Percentiles rank a stretch among this genome's conserved stretches.
Evolutionary conservation across 92 coral and sea anemone genomes (phyloP).

Genomic region (Montipora capitata): DNA sequence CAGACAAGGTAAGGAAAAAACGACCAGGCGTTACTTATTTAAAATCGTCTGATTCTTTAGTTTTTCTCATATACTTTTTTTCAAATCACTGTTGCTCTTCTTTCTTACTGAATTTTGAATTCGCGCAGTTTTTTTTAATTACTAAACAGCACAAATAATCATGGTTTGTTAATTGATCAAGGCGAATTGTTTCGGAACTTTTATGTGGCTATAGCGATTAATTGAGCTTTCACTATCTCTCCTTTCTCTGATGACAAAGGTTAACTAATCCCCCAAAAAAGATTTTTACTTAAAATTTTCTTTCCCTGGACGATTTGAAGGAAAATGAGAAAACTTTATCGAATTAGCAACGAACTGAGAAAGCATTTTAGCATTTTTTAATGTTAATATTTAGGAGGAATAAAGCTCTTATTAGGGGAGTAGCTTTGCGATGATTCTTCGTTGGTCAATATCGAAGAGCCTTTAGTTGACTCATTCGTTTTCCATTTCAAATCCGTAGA

Average conservation of each 20-base stretch:
- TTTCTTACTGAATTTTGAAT: not conserved
- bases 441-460: too few species aligned
- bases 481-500: too few species aligned
- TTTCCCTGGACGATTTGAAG: too few species aligned
- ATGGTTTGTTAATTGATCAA: slow-evolving; percentile 7
- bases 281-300: not conserved
- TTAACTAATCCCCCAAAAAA: not conserved
- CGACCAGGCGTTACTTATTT: not conserved
- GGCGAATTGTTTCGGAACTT: slow-evolving; percentile 26
- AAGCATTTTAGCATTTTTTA: not conserved
- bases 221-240: not conserved
- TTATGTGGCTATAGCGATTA: slow-evolving; percentile 16
- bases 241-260: not conserved
- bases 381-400: not conserved
- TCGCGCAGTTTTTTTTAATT: not conserved
- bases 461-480: too few species aligned
- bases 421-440: too few species aligned
- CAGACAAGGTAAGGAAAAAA: slow-evolving; percentile 73
- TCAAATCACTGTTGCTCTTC: too few species aligned
- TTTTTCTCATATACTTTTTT: too few species aligned
- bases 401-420: not conserved
- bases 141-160: not conserved
- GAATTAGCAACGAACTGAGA: too few species aligned
- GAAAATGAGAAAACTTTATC: too few species aligned
- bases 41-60: not conserved